These are phyloP conservation scores for Ylistrum balloti DNA, from an alignment of 1,140 invertebrate genomes.

Conservation along the genomic window DNA sequence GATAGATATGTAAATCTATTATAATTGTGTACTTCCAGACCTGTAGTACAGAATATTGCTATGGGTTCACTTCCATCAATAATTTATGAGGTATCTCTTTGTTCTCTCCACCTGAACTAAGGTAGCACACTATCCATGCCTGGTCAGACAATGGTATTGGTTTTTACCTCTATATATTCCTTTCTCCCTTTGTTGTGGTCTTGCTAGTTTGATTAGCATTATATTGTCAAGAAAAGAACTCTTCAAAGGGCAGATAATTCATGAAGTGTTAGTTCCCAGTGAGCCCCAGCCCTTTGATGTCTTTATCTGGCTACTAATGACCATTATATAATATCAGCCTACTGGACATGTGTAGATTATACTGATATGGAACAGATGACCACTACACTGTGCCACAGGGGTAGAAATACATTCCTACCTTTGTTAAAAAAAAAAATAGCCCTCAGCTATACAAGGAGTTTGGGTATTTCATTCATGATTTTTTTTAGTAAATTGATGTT, in stretches of 20 bases:
- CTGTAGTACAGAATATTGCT: too few relatives aligned
- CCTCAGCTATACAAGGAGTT: not conserved
- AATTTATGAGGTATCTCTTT: not conserved
- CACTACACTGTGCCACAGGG: not conserved
- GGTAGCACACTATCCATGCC: not conserved
- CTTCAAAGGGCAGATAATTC: slow-evolving; percentile 31
- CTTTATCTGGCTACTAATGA: slow-evolving; percentile 25
- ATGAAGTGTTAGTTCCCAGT: not conserved
- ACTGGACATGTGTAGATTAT: slow-evolving; percentile 42
- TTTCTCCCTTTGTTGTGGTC: not conserved
- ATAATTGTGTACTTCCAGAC: too few relatives aligned
- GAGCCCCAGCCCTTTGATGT: not conserved
- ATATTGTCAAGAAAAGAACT: not conserved
- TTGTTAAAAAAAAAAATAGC: not conserved
- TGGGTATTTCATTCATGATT: not conserved
- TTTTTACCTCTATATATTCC: not conserved
- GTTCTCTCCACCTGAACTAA: not conserved
- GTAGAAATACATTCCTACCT: not conserved
- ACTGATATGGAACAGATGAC: not conserved
- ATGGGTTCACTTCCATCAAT: not conserved
- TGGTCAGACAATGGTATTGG: not conserved
- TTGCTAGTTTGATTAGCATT: not conserved
- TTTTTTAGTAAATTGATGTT: too few relatives aligned
- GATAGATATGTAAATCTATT: too few relatives aligned
- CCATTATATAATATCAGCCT: not conserved